A percentile compares a stretch with the other conserved stretches of the same genome.
Conservation (phyloP, 2,113 vertebrate species). For the Leptobrachium leishanense region DNA sequence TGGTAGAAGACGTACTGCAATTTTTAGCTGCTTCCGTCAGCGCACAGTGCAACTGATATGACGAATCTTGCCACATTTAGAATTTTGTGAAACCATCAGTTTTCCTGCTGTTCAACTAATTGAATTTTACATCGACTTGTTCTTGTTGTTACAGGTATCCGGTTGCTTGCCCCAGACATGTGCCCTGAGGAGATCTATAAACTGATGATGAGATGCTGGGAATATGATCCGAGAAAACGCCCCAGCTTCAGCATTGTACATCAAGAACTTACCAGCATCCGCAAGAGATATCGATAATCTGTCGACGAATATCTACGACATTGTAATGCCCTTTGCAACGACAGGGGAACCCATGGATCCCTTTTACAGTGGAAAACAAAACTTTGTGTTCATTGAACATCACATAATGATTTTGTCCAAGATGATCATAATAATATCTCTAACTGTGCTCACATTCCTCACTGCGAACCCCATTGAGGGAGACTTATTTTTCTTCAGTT, state of each 20-base stretch:
- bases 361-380: background rate
- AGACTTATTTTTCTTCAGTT: background rate
- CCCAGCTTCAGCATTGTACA: conserved; percentile 77
- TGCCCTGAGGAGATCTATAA: conserved; percentile 82
- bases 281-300: conserved; percentile 59
- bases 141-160: conserved; percentile 69
- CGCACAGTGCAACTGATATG: too few relatives aligned
- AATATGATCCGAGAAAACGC: conserved; percentile 77
- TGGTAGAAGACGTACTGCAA: too few relatives aligned
- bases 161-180: conserved; percentile 74
- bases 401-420: background rate
- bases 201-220: conserved; percentile 90
- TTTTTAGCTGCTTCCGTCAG: too few relatives aligned
- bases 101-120: background rate
- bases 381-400: background rate
- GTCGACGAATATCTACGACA: background rate
- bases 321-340: background rate
- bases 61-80: background rate
- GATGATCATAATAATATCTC: background rate
- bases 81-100: background rate
- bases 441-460: background rate
- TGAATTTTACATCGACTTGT: background rate
- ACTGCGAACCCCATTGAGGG: background rate
- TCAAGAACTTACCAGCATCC: conserved; percentile 72
- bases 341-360: background rate